Evolutionary conservation across 2,888 invertebrate genomes (phyloP), one percentile per base, ranked within the genome.

Genomic region (Tridacna gigas): DNA sequence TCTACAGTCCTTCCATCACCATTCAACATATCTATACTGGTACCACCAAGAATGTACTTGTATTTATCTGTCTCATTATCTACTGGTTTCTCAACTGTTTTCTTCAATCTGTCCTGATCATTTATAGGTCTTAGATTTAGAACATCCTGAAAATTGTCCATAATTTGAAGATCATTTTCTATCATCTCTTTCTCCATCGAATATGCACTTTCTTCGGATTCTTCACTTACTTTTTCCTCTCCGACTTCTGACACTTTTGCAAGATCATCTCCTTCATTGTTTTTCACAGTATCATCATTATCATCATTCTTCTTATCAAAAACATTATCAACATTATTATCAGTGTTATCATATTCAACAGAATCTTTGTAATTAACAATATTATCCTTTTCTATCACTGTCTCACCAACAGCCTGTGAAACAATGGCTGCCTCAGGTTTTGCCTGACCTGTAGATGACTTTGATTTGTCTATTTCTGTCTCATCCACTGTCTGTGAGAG

Each of bases 61-160:
- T n/a, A 63, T 22, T 63, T 63, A 25, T 69, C 47, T n/a, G 20
- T 18, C 15, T 45, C 45, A 45, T 22, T 51, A 18, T 18, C 13
- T 0, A 48, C 26, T 22, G 7, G 20, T 51, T 71, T 71, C 51
- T 48, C 71, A 26, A 51, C 71, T n/a, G 51, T 9, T 51, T 51
- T 48, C 51, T 48, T 71, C 48, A n/a, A 18, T n/a, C 77, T 26
- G 3, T 69, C 60, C 5, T 48, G 51, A 66, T 74, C 79, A n/a
- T n/a, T 74, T 37, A 74, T 79, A 20, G 61, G 74, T 25, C 63
- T 79, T 11, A 79, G 37, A 22, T 51, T 71, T 1, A 71, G 51
- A 22, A 71, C 48, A 15, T 51, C 7, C n/a, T 61, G 66, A 79
- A 79, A 48, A 37, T 66, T 48, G 48, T 65, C 20, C 12, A 7